phyloP scores from a whole-genome alignment of 2,888 invertebrate species.

The Lochmaea capreae region DNA sequence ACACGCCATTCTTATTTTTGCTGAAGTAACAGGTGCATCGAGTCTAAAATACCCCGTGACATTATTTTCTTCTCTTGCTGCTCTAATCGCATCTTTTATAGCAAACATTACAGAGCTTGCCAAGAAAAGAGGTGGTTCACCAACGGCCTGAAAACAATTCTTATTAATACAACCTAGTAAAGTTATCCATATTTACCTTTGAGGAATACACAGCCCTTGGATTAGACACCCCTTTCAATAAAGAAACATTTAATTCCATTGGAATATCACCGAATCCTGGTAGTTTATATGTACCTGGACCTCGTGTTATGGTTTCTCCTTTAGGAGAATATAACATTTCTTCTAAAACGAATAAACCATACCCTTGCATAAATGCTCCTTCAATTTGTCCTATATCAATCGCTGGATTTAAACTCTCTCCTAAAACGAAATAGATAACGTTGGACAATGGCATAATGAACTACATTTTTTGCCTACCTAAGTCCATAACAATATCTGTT shows the following conservation, averaged over 20 bases:
- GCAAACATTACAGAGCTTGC: conserved; percentile 91
- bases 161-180: not conserved
- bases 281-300: conserved; percentile 94
- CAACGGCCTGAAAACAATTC: conserved; percentile 78
- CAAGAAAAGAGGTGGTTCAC: conserved; percentile 94
- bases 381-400: conserved; percentile 98
- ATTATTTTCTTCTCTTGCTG: conserved; percentile 80
- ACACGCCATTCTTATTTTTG: conserved; percentile 90
- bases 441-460: not conserved
- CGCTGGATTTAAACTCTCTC: conserved; percentile 94
- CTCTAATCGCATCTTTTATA: conserved; percentile 86
- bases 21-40: conserved; percentile 89
- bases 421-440: conserved; percentile 45
- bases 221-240: conserved; percentile 91
- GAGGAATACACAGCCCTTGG: conserved; percentile 94
- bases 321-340: conserved; percentile 88
- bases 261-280: conserved; percentile 95
- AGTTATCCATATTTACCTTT: conserved; percentile 73
- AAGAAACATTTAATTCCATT: conserved; percentile 89
- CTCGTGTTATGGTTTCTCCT: conserved; percentile 84
- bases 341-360: conserved; percentile 91
- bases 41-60: conserved; percentile 71
- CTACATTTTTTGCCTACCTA: conserved; percentile 66
- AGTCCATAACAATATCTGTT: conserved; percentile 96
- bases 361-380: conserved; percentile 95